Percentiles rank a stretch among this genome's conserved stretches.
Conservation (phyloP, 1,140 invertebrate genomes). For the Meloidogyne floridensis region DNA sequence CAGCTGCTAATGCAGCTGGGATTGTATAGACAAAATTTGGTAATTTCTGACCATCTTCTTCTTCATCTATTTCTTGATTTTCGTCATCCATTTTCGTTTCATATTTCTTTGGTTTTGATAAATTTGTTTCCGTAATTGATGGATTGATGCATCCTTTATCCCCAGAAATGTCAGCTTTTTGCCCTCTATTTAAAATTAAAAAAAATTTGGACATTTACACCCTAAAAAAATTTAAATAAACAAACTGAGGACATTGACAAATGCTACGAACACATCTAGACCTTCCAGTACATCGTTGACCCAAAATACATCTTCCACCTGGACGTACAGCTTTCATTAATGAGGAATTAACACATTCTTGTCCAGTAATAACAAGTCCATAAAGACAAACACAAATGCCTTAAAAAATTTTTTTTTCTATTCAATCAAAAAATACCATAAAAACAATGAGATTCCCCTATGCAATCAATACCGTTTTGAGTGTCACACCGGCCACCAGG, state of each 20-base stretch:
- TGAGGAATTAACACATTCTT: constrained; percentile 50
- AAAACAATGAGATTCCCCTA: constrained; percentile 57
- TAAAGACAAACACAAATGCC: constrained; percentile 55
- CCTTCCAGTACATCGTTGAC: constrained; percentile 45
- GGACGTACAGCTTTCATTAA: constrained; percentile 44
- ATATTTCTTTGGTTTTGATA: background rate
- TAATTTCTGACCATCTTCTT: background rate
- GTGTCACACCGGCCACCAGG: constrained; percentile 58
- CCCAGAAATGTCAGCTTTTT: background rate
- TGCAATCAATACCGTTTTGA: constrained; percentile 57
- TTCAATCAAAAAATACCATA: constrained; percentile 53
- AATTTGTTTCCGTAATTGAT: background rate
- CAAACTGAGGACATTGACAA: constrained; percentile 51
- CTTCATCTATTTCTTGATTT: background rate
- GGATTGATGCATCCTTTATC: constrained; percentile 11
- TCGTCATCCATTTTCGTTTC: background rate
- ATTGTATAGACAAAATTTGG: constrained; percentile 45
- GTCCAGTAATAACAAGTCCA: constrained; percentile 49
- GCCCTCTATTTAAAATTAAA: constrained; percentile 3
- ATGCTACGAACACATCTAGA: constrained; percentile 50
- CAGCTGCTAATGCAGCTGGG: constrained; percentile 25
- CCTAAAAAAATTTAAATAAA: constrained; percentile 14
- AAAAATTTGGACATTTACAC: too few species aligned
- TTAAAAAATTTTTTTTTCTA: too few species aligned
- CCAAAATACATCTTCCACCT: constrained; percentile 46